Percentiles rank a stretch among this genome's conserved stretches.
phyloP scores from a whole-genome alignment of 2,797 vertebrate species.

The Apodemus agrarius region DNA sequence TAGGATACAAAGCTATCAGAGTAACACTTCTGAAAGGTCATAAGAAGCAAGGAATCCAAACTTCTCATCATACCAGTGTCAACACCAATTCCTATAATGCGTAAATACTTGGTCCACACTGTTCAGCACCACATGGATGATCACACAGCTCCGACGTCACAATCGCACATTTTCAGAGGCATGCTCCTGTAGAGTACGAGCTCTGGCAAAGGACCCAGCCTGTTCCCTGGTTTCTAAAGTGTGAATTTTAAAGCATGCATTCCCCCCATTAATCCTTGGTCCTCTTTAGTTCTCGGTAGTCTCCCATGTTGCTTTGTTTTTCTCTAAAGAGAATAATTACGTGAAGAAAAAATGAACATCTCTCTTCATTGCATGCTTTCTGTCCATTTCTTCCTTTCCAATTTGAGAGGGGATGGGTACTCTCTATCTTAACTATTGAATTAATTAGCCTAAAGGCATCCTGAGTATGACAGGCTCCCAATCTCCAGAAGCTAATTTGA shows the following conservation, averaged over 20 bases:
- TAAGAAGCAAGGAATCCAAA: not conserved
- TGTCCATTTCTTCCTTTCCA: not conserved
- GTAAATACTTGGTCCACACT: not conserved
- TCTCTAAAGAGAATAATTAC: slow-evolving; percentile 23
- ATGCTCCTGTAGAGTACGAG: not conserved
- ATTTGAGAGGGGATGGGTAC: not conserved
- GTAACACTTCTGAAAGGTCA: not conserved
- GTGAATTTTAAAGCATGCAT: not conserved
- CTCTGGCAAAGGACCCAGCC: not conserved
- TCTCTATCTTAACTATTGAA: slow-evolving; percentile 37
- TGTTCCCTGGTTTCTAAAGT: not conserved
- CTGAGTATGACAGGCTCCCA: slow-evolving; percentile 24
- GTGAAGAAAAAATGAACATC: not conserved
- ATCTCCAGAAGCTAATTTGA: slow-evolving; percentile 46
- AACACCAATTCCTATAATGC: not conserved
- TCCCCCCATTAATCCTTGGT: not conserved
- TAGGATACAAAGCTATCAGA: not conserved
- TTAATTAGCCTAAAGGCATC: slow-evolving; percentile 43
- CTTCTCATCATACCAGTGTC: not conserved
- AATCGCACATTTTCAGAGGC: not conserved
- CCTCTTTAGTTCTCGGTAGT: not conserved
- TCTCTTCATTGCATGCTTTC: not conserved
- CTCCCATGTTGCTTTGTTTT: slow-evolving; percentile 4
- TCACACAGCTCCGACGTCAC: not conserved
- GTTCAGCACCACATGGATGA: not conserved